Evolutionary conservation across 2,888 invertebrate genomes (phyloP).

Genomic region (Creontiades dilutus): DNA sequence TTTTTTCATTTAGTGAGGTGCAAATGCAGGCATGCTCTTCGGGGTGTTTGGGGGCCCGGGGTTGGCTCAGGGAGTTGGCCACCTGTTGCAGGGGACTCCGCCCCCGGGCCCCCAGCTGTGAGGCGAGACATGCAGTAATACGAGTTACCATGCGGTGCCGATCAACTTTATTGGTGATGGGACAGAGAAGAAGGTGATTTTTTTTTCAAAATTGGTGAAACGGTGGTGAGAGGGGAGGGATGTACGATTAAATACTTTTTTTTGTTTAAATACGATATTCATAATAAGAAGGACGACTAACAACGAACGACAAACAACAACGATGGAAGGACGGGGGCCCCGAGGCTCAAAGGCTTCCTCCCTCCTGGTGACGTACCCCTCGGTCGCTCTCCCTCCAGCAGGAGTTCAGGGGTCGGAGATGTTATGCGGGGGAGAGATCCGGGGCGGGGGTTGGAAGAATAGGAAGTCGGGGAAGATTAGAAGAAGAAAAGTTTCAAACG

Average conservation of each 20-base stretch:
- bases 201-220: not conserved
- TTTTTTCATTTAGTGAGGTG: slow-evolving; percentile 2
- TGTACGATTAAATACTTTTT: not conserved
- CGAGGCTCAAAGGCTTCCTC: slow-evolving; percentile 71
- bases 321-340: slow-evolving; percentile 69
- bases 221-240: not conserved
- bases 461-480: slow-evolving; percentile 15
- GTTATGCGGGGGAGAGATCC: not conserved
- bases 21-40: slow-evolving; percentile 52
- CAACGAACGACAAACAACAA: slow-evolving; percentile 50
- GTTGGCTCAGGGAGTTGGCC: slow-evolving; percentile 69
- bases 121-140: slow-evolving; percentile 44
- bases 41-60: slow-evolving; percentile 59
- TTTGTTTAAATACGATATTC: not conserved
- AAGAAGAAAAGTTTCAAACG: not conserved
- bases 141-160: slow-evolving; percentile 42
- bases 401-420: slow-evolving; percentile 16
- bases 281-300: slow-evolving; percentile 14
- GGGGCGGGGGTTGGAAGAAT: slow-evolving; percentile 8
- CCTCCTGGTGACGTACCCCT: slow-evolving; percentile 71
- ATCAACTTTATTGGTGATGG: not conserved
- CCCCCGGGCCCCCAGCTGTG: slow-evolving; percentile 61
- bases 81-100: slow-evolving; percentile 48
- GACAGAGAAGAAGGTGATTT: not conserved
- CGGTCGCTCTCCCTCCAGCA: slow-evolving; percentile 68